Base-by-base conservation (phyloP, 2,797 vertebrate species). In the Silurus lanzhouensis region DNA sequence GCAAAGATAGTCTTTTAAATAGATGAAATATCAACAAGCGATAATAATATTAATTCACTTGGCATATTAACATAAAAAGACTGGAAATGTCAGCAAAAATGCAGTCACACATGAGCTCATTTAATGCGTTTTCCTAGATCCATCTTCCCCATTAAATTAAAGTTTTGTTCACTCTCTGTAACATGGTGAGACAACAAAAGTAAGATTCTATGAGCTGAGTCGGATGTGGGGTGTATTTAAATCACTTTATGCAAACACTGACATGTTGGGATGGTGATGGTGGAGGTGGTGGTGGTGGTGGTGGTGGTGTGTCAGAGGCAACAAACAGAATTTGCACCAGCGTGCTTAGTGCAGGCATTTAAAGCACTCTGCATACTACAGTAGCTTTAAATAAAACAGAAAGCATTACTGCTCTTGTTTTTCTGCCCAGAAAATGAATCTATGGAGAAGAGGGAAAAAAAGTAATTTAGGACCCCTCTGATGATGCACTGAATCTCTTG, bases 1-100 rank as follows among this genome's bases (percentile, higher is more conserved):
- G 84, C 55, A 84, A 46, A 88, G 81, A 85, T 77, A 68, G 83
- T 82, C 74, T 78, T 84, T 83, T 87, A 88, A 91, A 88, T 55
- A 87, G 83, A 87, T 67, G 85, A 88, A 92, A 94, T 93, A 94
- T 92, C 93, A 95, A 95, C 93, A 95, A 94, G 93, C 93, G 93
- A 93, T 93, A 91, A 93, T 92, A 92, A 94, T 87, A 94, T 94
- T 95, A 94, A 95, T 95, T 95, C 91, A 90, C 92, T 94, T 91
- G 93, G 91, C 92, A 94, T 95, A 94, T 95, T 95, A 95, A 95
- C 94, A 93, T 90, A 84, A 82, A 52, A 91, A 94, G 93, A 92
- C 87, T 89, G 93, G 93, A 95, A 94, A 95, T 94, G 94, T 95
- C 95, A 95, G 94, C 95, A 95, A 90, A 95, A 95, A 93, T 85